Conservation (phyloP, 2,797 vertebrate genomes). For the Geotrypetes seraphini region DNA sequence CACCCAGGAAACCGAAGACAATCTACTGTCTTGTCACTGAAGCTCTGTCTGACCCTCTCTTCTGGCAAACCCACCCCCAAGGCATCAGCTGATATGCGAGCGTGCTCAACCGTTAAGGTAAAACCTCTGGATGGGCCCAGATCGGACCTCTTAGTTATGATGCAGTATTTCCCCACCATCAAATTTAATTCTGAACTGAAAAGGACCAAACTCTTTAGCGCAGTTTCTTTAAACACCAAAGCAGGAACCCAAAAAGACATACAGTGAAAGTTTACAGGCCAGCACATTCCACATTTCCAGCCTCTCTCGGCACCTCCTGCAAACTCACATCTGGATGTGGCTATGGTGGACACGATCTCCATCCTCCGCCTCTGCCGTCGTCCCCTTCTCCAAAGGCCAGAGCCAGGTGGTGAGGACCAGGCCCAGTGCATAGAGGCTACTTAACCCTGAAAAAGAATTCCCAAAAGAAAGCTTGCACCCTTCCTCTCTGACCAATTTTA, state of each 20-base stretch:
- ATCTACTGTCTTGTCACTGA: no score
- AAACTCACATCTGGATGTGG: conserved; percentile 67
- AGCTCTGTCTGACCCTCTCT: no score
- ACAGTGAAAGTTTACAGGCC: no score
- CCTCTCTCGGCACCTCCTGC: no score
- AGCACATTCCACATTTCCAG: no score
- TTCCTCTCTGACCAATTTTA: no score
- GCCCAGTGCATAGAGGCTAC: conserved; percentile 63
- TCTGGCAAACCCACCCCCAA: no score
- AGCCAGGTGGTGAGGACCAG: conserved; percentile 66
- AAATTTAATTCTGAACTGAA: no score
- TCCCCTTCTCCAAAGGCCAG: conserved; percentile 41
- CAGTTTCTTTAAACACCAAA: no score
- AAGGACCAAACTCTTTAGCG: no score
- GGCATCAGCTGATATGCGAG: background rate
- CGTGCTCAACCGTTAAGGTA: background rate
- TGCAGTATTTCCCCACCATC: background rate
- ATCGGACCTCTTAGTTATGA: background rate
- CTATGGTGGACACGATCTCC: conserved; percentile 43
- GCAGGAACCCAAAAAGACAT: no score
- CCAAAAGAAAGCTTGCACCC: no score
- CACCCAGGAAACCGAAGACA: background rate
- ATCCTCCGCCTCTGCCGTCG: conserved; percentile 35
- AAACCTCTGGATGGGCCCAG: background rate
- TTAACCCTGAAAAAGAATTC: conserved; percentile 45